These are phyloP conservation scores for Bemisia tabaci DNA, from an alignment of 1,140 invertebrate species.

Conservation along the genomic window DNA sequence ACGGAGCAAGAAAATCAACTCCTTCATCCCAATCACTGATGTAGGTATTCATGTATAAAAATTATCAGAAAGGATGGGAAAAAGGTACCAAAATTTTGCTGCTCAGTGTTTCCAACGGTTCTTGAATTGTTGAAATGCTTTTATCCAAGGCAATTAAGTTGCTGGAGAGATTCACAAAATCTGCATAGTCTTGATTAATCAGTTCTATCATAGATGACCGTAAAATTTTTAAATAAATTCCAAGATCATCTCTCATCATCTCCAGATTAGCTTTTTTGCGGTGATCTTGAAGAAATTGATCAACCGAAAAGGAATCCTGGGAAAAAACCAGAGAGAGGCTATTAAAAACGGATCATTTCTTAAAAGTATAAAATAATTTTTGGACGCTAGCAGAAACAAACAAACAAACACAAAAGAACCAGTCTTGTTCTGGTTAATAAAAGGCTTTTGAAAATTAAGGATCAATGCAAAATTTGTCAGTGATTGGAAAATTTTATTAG, in stretches of 20 bases:
- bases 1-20: too few species aligned
- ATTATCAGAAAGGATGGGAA: background rate
- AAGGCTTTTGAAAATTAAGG: too few species aligned
- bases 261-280: slow-evolving; percentile 67
- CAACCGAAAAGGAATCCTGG: slow-evolving; percentile 74
- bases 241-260: slow-evolving; percentile 77
- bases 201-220: slow-evolving; percentile 88
- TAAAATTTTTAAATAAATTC: slow-evolving; percentile 76
- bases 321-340: background rate
- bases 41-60: too few species aligned
- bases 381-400: too few species aligned
- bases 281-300: slow-evolving; percentile 76
- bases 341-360: too few species aligned
- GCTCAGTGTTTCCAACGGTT: slow-evolving; percentile 44
- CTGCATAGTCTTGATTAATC: slow-evolving; percentile 93
- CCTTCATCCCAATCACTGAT: too few species aligned
- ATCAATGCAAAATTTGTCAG: too few species aligned
- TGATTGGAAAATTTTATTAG: too few species aligned
- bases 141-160: slow-evolving; percentile 85
- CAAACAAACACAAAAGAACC: too few species aligned
- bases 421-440: too few species aligned
- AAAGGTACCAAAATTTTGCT: too few species aligned
- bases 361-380: too few species aligned
- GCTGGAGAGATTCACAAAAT: slow-evolving; percentile 91
- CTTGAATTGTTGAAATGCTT: slow-evolving; percentile 61